Evolutionary conservation across 1,140 invertebrate species (phyloP).

Genomic region (Acromyrmex echinatior): DNA sequence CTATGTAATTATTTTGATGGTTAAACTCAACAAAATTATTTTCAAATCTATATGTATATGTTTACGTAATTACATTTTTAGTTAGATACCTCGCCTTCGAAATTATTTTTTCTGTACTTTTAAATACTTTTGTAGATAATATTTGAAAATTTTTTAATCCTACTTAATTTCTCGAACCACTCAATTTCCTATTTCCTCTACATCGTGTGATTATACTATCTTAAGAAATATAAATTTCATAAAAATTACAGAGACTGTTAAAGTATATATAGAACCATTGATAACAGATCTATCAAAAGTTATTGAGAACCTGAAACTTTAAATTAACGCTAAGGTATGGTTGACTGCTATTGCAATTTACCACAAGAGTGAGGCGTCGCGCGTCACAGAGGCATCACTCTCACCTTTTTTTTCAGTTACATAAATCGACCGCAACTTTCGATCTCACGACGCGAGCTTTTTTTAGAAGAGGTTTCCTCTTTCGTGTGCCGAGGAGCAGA

Average conservation of each 20-base stretch:
- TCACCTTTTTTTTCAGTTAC: constrained; percentile 32
- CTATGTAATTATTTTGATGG: too few relatives aligned
- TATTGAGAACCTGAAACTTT: constrained; percentile 8
- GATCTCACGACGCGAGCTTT: constrained; percentile 34
- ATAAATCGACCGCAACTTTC: constrained; percentile 55
- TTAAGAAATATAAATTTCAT: neutral
- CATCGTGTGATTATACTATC: neutral
- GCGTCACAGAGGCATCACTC: constrained; percentile 33
- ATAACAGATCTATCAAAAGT: neutral
- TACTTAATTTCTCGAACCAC: neutral
- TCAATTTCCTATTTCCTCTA: neutral
- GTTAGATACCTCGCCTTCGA: too few relatives aligned
- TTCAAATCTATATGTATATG: too few relatives aligned
- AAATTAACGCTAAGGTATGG: neutral
- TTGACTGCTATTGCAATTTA: constrained; percentile 19
- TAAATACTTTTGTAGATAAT: neutral
- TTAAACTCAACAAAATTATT: too few relatives aligned
- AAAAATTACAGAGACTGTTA: neutral
- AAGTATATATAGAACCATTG: neutral
- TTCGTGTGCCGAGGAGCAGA: neutral
- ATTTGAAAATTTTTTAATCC: neutral
- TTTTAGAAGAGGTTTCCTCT: constrained; percentile 24
- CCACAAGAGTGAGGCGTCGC: constrained; percentile 7
- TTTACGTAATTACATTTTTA: too few relatives aligned
- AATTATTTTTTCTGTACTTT: neutral